A percentile compares a stretch with the other conserved stretches of the same genome.
Evolutionary conservation across 1,140 invertebrate species (phyloP).

Genomic region (Trinorchestia longiramus): DNA sequence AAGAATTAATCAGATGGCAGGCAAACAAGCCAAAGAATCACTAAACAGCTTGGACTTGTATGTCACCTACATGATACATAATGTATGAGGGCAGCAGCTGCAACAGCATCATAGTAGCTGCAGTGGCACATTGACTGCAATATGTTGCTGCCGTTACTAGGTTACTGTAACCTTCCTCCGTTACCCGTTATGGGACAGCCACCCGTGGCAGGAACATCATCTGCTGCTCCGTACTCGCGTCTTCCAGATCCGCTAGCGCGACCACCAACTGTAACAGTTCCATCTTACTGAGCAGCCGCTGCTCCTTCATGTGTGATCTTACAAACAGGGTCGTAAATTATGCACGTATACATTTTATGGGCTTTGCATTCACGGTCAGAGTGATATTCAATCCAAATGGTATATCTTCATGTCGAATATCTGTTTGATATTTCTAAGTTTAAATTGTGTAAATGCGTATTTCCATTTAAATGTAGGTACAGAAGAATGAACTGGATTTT

Average conservation of each 20-base stretch:
- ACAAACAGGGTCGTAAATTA: background rate
- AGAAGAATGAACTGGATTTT: background rate
- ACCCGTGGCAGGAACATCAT: conserved; percentile 1
- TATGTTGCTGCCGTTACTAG: conserved; percentile 51
- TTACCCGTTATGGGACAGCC: conserved; percentile 48
- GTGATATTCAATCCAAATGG: background rate
- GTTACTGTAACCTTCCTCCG: conserved; percentile 54
- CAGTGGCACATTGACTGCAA: conserved; percentile 33
- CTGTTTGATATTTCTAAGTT: background rate
- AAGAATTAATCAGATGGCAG: background rate
- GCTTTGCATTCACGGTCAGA: background rate
- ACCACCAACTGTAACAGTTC: conserved; percentile 8
- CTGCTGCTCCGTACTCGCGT: background rate
- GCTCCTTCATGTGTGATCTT: background rate
- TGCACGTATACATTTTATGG: background rate
- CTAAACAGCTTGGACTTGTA: background rate
- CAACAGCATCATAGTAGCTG: background rate
- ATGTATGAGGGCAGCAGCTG: background rate
- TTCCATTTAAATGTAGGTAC: background rate
- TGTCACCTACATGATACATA: background rate
- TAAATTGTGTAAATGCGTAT: background rate
- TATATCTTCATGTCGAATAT: background rate
- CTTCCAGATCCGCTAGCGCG: conserved; percentile 21
- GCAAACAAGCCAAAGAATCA: background rate
- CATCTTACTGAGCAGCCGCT: background rate